phyloP scores from a whole-genome alignment of 2,888 invertebrate genomes.

The Pachliopta kotzebuea region DNA sequence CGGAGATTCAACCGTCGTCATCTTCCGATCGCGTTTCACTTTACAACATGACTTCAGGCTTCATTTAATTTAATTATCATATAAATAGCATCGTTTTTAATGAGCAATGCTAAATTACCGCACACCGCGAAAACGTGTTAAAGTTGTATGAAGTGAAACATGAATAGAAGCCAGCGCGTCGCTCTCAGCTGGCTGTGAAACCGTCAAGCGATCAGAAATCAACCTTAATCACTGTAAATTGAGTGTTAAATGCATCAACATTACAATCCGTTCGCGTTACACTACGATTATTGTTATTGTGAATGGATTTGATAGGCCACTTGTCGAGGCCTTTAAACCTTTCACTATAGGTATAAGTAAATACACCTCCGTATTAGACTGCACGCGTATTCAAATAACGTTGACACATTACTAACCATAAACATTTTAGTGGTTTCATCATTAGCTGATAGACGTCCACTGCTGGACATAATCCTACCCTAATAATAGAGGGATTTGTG shows the following conservation, averaged over 20 bases:
- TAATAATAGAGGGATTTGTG: too few relatives aligned
- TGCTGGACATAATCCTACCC: too few relatives aligned
- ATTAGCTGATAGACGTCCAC: too few relatives aligned
- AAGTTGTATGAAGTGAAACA: slow-evolving; percentile 6
- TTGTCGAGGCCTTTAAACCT: slow-evolving; percentile 3
- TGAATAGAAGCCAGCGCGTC: slow-evolving; percentile 12
- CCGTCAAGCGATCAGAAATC: not conserved
- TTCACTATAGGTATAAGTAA: not conserved
- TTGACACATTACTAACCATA: too few relatives aligned
- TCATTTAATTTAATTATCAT: not conserved
- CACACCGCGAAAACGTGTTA: slow-evolving; percentile 9
- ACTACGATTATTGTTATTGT: slow-evolving; percentile 7
- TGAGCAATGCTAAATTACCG: too few relatives aligned
- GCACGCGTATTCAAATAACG: too few relatives aligned
- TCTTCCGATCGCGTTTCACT: slow-evolving; percentile 12
- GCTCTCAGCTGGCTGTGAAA: not conserved
- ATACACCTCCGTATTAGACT: too few relatives aligned
- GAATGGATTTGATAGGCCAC: not conserved
- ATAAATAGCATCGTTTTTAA: too few relatives aligned
- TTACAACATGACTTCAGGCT: too few relatives aligned
- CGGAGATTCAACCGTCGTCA: slow-evolving; percentile 28
- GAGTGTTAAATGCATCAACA: not conserved
- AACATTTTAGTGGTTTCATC: too few relatives aligned
- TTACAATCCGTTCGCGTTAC: slow-evolving; percentile 1
- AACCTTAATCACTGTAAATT: not conserved